Percentiles rank a stretch among this genome's conserved stretches.
phyloP scores from a whole-genome alignment of 2,888 invertebrate species.

The Eurytoma californica region DNA sequence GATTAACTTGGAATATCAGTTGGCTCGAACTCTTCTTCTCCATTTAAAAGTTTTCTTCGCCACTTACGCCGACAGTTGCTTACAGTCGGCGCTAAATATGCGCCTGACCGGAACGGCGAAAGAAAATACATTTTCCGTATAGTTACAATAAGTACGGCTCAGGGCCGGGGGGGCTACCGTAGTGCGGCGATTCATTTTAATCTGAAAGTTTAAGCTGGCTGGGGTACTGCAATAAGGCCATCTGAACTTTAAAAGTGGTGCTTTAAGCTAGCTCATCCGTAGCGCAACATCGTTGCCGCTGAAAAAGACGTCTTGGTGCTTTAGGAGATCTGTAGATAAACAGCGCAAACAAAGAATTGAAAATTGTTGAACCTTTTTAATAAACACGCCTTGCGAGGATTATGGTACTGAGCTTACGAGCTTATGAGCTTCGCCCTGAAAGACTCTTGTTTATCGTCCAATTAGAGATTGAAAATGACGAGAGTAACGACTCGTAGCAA shows the following conservation, averaged over 20 bases:
- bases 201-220: conserved; percentile 65
- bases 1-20: too few relatives aligned
- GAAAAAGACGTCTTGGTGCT: too few relatives aligned
- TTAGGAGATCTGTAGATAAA: not conserved
- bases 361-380: conserved; percentile 52
- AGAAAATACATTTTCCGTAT: not conserved
- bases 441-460: too few relatives aligned
- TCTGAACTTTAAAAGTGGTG: conserved; percentile 49
- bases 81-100: conserved; percentile 7
- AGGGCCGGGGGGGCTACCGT: conserved; percentile 35
- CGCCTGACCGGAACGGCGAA: conserved; percentile 11
- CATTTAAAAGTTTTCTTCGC: too few relatives aligned
- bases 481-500: too few relatives aligned
- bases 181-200: conserved; percentile 66
- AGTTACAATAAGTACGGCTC: conserved; percentile 1
- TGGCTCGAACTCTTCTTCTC: too few relatives aligned
- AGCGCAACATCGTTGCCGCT: not conserved
- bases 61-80: too few relatives aligned
- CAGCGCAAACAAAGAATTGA: conserved; percentile 33
- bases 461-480: too few relatives aligned
- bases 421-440: too few relatives aligned
- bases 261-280: conserved; percentile 44
- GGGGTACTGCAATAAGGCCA: conserved; percentile 54
- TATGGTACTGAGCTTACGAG: too few relatives aligned
- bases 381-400: conserved; percentile 3